Evolutionary conservation across 2,888 invertebrate genomes (phyloP), one percentile per base, ranked within the genome.

Genomic region (Orchesellides sinensis): DNA sequence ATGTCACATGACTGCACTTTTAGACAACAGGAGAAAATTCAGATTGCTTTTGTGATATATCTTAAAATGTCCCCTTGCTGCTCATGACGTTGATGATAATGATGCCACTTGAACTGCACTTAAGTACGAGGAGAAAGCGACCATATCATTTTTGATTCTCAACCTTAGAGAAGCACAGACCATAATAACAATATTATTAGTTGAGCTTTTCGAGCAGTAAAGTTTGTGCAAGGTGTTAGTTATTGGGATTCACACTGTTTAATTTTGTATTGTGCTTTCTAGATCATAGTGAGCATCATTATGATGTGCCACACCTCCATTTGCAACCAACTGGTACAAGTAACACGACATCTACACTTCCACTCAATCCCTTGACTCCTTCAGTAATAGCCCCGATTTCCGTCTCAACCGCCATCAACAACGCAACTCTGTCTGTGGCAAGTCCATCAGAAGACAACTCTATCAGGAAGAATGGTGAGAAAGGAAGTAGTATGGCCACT

Each of bases 261-360:
- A 56, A 47, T 47, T 69, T 56, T 69, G 45, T 63, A 19, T 21
- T 54, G 5, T 56, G 4, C 23, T 81, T 61, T 45, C 29, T 47
- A 88, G 88, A 86, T 84, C 92, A 94, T 68, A 94, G 95, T 79
- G 96, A 96, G 89, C 96, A 96, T 90, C 96, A 96, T 90, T 96
- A 96, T 90, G 96, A 96, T 90, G 96, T 96, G 0, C 96, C 96
- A 14, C 96, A 96, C 91, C 92, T 86, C 49, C 86, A 86, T 40
- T 92, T 92, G 10, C 86, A 92, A 91, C 89, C 92, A 91, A 78
- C 92, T 91, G 88, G 90, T 90, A 93, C 92, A 65, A 93, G 91
- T 83, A 92, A 91, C 84, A 91, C 91, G 80, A 91, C 92, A 85
- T 65, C 83, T 40, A 78, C 79, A 45, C 74, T 75, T 10, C 84